phyloP scores from a whole-genome alignment of 2,113 vertebrate genomes.

The Myiopsitta monachus region DNA sequence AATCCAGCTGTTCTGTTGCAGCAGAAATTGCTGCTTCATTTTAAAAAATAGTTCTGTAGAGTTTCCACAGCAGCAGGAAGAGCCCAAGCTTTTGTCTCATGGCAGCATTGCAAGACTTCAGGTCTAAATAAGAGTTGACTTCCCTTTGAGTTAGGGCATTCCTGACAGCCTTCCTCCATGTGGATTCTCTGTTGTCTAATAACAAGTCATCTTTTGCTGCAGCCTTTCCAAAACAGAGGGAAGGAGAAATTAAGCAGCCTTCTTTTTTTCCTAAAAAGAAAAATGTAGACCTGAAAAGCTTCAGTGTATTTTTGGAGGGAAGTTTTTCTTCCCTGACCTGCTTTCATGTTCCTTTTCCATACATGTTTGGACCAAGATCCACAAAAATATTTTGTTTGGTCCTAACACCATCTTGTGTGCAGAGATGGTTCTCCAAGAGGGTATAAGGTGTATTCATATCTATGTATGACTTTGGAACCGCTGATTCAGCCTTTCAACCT shows the following conservation, averaged over 20 bases:
- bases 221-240: not conserved
- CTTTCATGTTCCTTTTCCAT: not conserved
- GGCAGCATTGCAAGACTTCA: not conserved
- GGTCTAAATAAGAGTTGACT: not conserved
- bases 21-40: not conserved
- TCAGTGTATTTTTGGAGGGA: not conserved
- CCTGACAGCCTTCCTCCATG: not conserved
- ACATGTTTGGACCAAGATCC: not conserved
- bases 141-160: not conserved
- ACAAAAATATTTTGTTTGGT: not conserved
- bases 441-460: fast-evolving
- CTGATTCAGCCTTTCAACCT: not conserved
- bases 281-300: not conserved
- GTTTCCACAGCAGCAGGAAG: not conserved
- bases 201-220: not conserved
- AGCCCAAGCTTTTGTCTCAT: not conserved
- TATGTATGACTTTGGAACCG: not conserved
- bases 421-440: not conserved
- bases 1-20: not conserved
- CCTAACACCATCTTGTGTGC: no score
- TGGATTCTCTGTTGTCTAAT: not conserved
- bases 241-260: not conserved
- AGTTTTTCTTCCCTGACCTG: fast-evolving
- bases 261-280: not conserved
- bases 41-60: not conserved